Evolutionary conservation across 2,888 invertebrate species (phyloP), one percentile per base, ranked within the genome.

Genomic region (Rotaria magnacalcarata): DNA sequence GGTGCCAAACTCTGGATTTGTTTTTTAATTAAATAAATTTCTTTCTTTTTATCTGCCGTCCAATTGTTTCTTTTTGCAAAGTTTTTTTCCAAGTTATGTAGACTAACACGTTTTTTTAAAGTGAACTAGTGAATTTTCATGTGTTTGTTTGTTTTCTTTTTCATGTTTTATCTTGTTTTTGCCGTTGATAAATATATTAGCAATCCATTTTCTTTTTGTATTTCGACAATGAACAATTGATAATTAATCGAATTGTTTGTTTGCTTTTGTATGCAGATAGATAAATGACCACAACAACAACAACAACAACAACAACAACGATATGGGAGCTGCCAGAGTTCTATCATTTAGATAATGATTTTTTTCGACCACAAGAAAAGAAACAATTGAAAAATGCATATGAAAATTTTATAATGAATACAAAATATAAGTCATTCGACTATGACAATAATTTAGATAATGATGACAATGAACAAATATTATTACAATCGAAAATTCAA

Each of bases 401-500:
- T 47, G 11, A 47, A 80, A 80, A 80, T n/a, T 80, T 47, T 80
- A 47, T 47, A 10, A 43, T 47, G 5, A 80, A 80, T 47, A 80
- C 47, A 47, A 80, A 47, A 80, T 34, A 7, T 67, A 67, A 67
- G 19, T 34, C 34, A 34, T 27, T 34, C 34, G 7, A 67, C 34
- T 34, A 34, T 27, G 34, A 34, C 34, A 19, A 67, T 41, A 21
- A 47, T 14, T 47, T n/a, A n/a, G 80, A 80, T 47, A 34, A 80
- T 80, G 80, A 80, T n/a, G 80, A 80, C 0, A 47, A 80, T 80
- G 14, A 2, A 11, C 43, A 80, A 47, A 80, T 47, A 14, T 47
- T 80, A n/a, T 43, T 80, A 47, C 80, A 80, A 80, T 47, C 80
- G 14, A 80, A 80, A 80, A 24, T 80, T 43, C 80, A 80, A 80